A percentile compares a stretch with the other conserved stretches of the same genome.
phyloP scores from a whole-genome alignment of 1,140 invertebrate species.

The Acromyrmex heyeri region DNA sequence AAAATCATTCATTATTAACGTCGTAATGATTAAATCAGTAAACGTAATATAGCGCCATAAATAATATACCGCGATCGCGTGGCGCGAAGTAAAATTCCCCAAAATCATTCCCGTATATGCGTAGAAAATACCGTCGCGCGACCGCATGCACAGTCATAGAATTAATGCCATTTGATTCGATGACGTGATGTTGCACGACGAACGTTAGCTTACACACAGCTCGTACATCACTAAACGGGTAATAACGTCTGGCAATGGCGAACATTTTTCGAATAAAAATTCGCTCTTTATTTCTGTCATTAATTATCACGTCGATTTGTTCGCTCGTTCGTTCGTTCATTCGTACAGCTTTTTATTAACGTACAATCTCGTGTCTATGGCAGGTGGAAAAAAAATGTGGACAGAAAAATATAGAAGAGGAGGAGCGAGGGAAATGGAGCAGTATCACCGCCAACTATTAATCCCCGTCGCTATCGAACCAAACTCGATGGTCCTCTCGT shows the following conservation, averaged over 20 bases:
- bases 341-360: constrained; percentile 35
- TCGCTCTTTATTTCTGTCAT: constrained; percentile 52
- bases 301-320: constrained; percentile 53
- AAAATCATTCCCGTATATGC: neutral
- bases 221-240: constrained; percentile 11
- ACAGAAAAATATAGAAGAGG: constrained; percentile 42
- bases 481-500: constrained; percentile 52
- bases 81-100: constrained; percentile 26
- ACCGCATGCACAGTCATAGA: neutral
- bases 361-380: constrained; percentile 45
- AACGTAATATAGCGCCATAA: constrained; percentile 31
- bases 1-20: constrained; percentile 65
- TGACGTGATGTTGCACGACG: constrained; percentile 18
- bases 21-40: constrained; percentile 38
- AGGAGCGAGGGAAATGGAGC: neutral
- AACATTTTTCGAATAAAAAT: constrained; percentile 48
- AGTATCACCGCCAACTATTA: constrained; percentile 56
- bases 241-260: constrained; percentile 38
- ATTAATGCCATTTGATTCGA: constrained; percentile 31
- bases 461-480: constrained; percentile 25
- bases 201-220: constrained; percentile 7
- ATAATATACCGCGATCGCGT: constrained; percentile 7
- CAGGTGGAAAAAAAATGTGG: constrained; percentile 56
- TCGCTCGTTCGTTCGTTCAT: neutral
- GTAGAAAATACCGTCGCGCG: constrained; percentile 24